These are phyloP conservation scores for Cremastobaeus sp. DNA, from an alignment of 2,888 invertebrate genomes.

Conservation along the genomic window DNA sequence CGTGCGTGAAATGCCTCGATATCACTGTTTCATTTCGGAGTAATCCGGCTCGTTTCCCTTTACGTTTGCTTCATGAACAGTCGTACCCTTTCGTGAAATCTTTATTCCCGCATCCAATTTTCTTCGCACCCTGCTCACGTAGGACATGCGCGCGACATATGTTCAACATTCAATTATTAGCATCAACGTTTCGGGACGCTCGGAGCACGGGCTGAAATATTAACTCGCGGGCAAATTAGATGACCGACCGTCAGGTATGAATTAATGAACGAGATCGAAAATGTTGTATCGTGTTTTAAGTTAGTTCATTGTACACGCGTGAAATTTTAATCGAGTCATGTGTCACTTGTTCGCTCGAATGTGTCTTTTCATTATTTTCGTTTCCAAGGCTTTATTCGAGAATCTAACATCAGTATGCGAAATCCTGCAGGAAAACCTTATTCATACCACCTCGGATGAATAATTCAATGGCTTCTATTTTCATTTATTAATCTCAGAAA, in stretches of 20 bases:
- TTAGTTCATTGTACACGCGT: too few relatives aligned
- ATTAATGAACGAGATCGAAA: slow-evolving; percentile 2
- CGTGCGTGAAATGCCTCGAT: slow-evolving; percentile 79
- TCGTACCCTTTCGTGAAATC: slow-evolving; percentile 39
- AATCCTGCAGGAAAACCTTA: too few relatives aligned
- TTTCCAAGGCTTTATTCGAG: too few relatives aligned
- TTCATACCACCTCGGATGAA: too few relatives aligned
- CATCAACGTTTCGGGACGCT: slow-evolving; percentile 36
- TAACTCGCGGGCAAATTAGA: slow-evolving; percentile 14
- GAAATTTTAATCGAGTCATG: too few relatives aligned
- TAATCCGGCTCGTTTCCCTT: slow-evolving; percentile 70
- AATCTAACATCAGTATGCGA: too few relatives aligned
- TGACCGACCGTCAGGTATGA: neutral
- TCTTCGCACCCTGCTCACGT: slow-evolving; percentile 43
- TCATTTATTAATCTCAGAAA: too few relatives aligned
- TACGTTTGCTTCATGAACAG: slow-evolving; percentile 58
- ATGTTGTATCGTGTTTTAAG: too few relatives aligned
- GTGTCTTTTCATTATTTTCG: too few relatives aligned
- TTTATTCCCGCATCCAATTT: slow-evolving; percentile 44
- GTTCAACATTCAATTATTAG: slow-evolving; percentile 44
- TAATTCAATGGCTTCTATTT: too few relatives aligned
- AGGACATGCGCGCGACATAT: slow-evolving; percentile 33
- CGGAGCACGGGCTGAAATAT: too few relatives aligned
- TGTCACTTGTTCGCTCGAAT: too few relatives aligned
- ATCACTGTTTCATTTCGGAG: slow-evolving; percentile 77